Base-by-base conservation (phyloP, 2,888 invertebrate genomes). In the Polydrusus cervinus region DNA sequence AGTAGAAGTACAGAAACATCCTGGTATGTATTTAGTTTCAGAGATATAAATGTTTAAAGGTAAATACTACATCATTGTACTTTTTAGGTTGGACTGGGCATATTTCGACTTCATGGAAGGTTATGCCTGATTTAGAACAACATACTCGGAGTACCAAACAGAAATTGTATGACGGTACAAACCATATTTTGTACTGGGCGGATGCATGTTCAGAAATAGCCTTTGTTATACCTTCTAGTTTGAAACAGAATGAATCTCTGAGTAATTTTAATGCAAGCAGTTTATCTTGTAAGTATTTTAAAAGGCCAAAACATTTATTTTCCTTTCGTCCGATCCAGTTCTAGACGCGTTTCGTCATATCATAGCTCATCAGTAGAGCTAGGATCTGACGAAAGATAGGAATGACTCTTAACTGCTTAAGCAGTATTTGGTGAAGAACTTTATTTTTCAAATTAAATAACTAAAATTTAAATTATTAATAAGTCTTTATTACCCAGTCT, bases 171-270 rank as follows among this genome's bases (percentile, higher is more conserved):
- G 96, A 96, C 86, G 97, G 97, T 0, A 91, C 93, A 69, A 92
- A 93, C 72, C 93, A 94, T 86, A 93, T 97, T 3, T 89, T 98
- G 0, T 98, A 98, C 87, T 98, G 98, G 98, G 95, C 97, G 1
- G 98, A 98, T 87, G 95, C 96, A 0, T 94, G 93, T 62, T 94
- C 96, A 3, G 99, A 99, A 89, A 93, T 99, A 69, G 97, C 98
- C 1, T 98, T 99, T 88, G 93, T 99, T 16, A 95, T 98, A 67
- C 98, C 99, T 0, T 90, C 91, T 1, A 85, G 86, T 61, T 78
- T 84, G 6, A 87, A 86, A 80, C 79, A 81, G 11, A 64, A 67
- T 14, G 83, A 84, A 34, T 78, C 75, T 6, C 84, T 83, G 60
- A 80, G 78, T 51, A 80, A 79, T 64, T 84, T 84, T 68, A 84